phyloP scores from a whole-genome alignment of 2,113 vertebrate genomes.

The Pseudonaja textilis region DNA sequence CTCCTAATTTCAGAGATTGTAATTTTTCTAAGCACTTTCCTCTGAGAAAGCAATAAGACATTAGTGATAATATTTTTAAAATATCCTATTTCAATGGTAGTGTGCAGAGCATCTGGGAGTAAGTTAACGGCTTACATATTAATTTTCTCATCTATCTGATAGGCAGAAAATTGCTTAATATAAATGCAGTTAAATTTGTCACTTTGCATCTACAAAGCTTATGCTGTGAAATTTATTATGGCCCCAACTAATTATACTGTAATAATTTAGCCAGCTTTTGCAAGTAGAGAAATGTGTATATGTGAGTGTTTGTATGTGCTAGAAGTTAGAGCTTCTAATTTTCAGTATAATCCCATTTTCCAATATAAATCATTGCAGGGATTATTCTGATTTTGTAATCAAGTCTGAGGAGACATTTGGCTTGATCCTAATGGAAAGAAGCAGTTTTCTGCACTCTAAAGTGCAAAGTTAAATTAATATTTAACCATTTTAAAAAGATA shows the following conservation, averaged over 20 bases:
- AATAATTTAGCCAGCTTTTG: constrained; percentile 52
- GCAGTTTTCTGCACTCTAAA: constrained; percentile 25
- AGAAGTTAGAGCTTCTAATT: constrained; percentile 8
- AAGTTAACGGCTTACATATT: constrained; percentile 68
- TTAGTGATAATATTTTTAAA: constrained; percentile 49
- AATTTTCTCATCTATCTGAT: constrained; percentile 68
- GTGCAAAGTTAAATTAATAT: constrained; percentile 32
- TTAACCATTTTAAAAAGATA: not conserved
- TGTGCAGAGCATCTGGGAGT: constrained; percentile 52
- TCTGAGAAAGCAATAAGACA: constrained; percentile 58
- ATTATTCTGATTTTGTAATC: constrained; percentile 59
- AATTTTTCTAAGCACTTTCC: constrained; percentile 58
- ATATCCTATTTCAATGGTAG: constrained; percentile 50
- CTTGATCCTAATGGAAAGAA: constrained; percentile 10
- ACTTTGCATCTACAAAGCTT: constrained; percentile 60
- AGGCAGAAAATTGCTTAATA: constrained; percentile 67
- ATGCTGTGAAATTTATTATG: constrained; percentile 58
- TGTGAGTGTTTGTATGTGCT: not conserved
- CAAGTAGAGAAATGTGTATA: constrained; percentile 21
- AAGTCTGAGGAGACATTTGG: constrained; percentile 33
- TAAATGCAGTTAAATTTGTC: constrained; percentile 67
- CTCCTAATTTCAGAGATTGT: constrained; percentile 51
- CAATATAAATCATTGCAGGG: constrained; percentile 57
- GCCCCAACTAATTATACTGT: constrained; percentile 52
- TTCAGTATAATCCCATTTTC: constrained; percentile 45